Evolutionary conservation across 2,797 vertebrate species (phyloP).

Genomic region (Sebastolobus alascanus): DNA sequence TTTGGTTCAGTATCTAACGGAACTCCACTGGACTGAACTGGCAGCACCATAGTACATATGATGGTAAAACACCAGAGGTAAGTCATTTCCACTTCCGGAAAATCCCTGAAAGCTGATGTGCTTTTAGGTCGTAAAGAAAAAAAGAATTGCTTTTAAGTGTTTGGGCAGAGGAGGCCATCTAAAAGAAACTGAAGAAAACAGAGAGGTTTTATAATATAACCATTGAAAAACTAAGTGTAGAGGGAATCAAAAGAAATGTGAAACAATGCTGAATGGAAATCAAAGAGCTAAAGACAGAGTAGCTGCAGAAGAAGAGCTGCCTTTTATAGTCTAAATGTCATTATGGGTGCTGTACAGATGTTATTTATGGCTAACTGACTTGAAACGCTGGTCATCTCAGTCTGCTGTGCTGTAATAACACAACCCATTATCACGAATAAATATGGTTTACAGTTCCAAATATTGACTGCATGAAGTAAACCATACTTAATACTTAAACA

Average conservation of each 20-base stretch:
- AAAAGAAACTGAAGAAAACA: conserved; percentile 11
- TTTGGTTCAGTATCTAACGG: not conserved
- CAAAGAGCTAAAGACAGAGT: conserved; percentile 5
- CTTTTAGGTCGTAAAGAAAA: conserved; percentile 3
- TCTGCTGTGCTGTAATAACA: not conserved
- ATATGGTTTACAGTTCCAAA: conserved; percentile 7
- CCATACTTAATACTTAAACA: not conserved
- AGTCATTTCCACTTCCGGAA: conserved; percentile 20
- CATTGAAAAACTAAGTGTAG: not conserved
- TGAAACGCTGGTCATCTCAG: not conserved
- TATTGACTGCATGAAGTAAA: not conserved
- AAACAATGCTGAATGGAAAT: conserved; percentile 18
- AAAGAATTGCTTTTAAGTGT: conserved; percentile 17
- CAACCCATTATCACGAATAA: not conserved
- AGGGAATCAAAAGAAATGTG: conserved; percentile 21
- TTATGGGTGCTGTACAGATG: not conserved
- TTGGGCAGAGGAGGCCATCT: conserved; percentile 3
- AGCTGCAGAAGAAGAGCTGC: not conserved
- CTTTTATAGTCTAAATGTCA: conserved; percentile 14
- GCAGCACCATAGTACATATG: not conserved
- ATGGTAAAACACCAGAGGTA: conserved; percentile 10
- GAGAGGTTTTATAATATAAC: conserved; percentile 1
- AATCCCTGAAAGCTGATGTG: conserved; percentile 8
- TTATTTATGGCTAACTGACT: not conserved
- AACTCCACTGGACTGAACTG: not conserved